Percentiles rank a stretch among this genome's conserved stretches.
phyloP scores from a whole-genome alignment of 1,140 invertebrate genomes.

The Lordiphosa stackelbergi region DNA sequence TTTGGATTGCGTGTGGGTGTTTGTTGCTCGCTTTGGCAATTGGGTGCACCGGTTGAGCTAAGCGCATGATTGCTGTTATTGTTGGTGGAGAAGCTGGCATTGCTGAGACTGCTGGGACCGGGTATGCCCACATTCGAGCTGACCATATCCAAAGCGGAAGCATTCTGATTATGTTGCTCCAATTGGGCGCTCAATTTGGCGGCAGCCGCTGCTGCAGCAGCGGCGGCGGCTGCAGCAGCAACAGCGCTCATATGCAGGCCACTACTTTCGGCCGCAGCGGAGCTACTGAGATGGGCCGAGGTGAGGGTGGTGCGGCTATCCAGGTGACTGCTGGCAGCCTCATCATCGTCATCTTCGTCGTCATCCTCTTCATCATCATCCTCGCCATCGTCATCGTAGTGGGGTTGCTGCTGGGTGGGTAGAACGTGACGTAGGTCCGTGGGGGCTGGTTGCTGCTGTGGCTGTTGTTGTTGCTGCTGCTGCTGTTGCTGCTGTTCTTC shows the following conservation, averaged over 20 bases:
- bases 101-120: conserved; percentile 48
- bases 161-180: conserved; percentile 49
- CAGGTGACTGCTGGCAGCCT: conserved; percentile 43
- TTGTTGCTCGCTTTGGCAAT: conserved; percentile 4
- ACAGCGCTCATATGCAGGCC: conserved; percentile 55
- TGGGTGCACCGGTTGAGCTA: conserved; percentile 23
- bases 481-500: conserved; percentile 30
- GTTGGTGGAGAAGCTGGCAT: conserved; percentile 63
- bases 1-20: conserved; percentile 15
- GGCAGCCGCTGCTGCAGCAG: conserved; percentile 51
- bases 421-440: conserved; percentile 49
- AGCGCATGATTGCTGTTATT: conserved; percentile 61
- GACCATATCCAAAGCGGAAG: conserved; percentile 50
- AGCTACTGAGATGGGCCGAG: conserved; percentile 39
- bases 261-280: conserved; percentile 43
- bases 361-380: conserved; percentile 47
- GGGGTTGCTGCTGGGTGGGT: conserved; percentile 13
- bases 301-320: conserved; percentile 39
- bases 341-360: conserved; percentile 43
- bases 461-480: conserved; percentile 22
- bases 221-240: conserved; percentile 58
- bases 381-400: conserved; percentile 53
- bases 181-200: conserved; percentile 57
- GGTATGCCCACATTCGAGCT: conserved; percentile 10
- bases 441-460: conserved; percentile 32